Conservation (phyloP, 2,113 vertebrate genomes). For the Hydropotes inermis region DNA sequence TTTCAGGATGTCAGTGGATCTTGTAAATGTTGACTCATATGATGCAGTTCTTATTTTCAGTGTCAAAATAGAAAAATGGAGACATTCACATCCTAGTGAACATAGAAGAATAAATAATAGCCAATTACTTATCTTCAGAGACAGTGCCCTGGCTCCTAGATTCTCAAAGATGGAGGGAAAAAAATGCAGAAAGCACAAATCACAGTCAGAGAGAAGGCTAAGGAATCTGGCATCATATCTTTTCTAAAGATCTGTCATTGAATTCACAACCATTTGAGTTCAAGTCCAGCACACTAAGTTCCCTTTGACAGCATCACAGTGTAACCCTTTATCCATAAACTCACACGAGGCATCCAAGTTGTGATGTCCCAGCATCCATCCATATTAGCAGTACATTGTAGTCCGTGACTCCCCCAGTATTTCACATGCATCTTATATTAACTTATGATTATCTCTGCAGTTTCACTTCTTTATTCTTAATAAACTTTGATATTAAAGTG, state of each 20-base stretch:
- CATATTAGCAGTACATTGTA: not conserved
- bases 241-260: not conserved
- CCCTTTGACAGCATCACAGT: not conserved
- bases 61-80: not conserved
- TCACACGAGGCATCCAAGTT: not conserved
- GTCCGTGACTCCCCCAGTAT: not conserved
- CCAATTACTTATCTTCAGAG: not conserved
- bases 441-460: not conserved
- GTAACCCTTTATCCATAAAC: not conserved
- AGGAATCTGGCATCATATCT: not conserved
- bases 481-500: not conserved
- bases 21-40: conserved; percentile 1
- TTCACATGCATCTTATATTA: conserved; percentile 16
- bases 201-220: not conserved
- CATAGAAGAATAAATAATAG: not conserved
- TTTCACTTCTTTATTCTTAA: not conserved
- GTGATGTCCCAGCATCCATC: not conserved
- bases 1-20: not conserved
- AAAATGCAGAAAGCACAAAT: not conserved
- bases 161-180: not conserved
- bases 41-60: not conserved
- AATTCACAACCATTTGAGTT: not conserved
- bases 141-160: not conserved
- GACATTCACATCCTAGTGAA: not conserved
- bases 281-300: not conserved